A percentile compares a stretch with the other conserved stretches of the same genome.
Evolutionary conservation across 2,797 vertebrate genomes (phyloP).

Genomic region (Micromesistius poutassou): DNA sequence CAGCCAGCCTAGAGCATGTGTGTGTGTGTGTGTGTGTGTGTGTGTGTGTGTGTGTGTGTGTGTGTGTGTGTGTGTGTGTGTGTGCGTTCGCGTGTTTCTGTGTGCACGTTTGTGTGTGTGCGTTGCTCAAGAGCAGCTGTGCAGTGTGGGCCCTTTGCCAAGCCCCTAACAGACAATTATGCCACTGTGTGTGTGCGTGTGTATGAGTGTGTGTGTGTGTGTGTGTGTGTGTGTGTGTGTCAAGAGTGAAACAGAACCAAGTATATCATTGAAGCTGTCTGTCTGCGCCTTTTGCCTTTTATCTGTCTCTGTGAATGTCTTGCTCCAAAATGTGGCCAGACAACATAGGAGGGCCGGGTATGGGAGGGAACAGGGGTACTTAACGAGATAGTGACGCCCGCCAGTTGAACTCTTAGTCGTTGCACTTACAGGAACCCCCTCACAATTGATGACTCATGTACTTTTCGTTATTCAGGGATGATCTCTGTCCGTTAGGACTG

Average conservation of each 20-base stretch:
- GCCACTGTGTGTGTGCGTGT: constrained; percentile 49
- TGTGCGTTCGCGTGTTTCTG: constrained; percentile 21
- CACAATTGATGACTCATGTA: background rate
- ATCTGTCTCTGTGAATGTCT: background rate
- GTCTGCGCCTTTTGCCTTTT: constrained; percentile 35
- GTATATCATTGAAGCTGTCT: constrained; percentile 53
- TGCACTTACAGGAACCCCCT: background rate
- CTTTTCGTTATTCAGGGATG: background rate
- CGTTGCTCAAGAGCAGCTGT: constrained; percentile 65
- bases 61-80: constrained; percentile 31
- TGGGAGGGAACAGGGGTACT: background rate
- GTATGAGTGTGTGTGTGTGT: constrained; percentile 20
- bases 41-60: constrained; percentile 20
- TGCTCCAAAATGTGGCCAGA: background rate
- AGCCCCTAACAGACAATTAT: constrained; percentile 69
- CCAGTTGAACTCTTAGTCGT: background rate
- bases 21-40: constrained; percentile 32
- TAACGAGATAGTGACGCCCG: background rate
- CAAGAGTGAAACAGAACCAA: constrained; percentile 35
- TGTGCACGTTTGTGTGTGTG: constrained; percentile 34
- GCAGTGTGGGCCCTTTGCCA: constrained; percentile 59
- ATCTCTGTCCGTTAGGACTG: background rate
- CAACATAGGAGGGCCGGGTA: background rate
- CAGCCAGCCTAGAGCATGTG: constrained; percentile 4
- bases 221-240: constrained; percentile 22